Evolutionary conservation across 53 echinoderm and acorn worm species (phyloP), one percentile per base, ranked within the genome.

Genomic region (Crossaster papposus): DNA sequence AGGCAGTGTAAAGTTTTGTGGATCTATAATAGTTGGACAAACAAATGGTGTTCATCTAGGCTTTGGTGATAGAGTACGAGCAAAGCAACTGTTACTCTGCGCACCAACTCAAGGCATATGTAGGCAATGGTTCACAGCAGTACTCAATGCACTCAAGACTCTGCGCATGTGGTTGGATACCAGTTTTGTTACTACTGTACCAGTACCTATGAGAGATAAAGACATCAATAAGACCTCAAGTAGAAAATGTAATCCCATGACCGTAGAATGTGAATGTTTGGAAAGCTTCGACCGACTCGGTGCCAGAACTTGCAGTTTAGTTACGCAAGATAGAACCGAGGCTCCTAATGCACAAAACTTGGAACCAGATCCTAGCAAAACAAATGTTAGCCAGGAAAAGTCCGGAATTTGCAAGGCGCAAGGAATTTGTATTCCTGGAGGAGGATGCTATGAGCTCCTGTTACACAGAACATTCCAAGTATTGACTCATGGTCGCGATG

Each of bases 41-140:
- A 44, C 55, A 20, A 54, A 37, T 23, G 84, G 81, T 75, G 74
- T 83, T 34, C 85, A 90, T 22, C 30, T 94, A 20, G 86, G 86
- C 14, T 23, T 92, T 14, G 24, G 36, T 4, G 37, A 58, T 58
- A 65, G 33, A 17, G 33, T 77, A 74, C 36, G 36, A 2, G 53
- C 36, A 30, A 83, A 77, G 63, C 94, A 94, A 23, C 82, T 94
- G 31, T 14, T 94, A 65, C 54, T 94, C 11, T 94, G 94, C 75
- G 89, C 90, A 23, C 94, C 94, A 77, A 92, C 88, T 22, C 85
- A 94, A 80, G 92, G 92, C 20, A 81, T 94, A 64, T 94, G 94
- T 34, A 79, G 90, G 51, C 90, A 89, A 77, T 82, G 89, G 79
- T 89, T 84, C 81, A 80, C 72, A 9, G 90, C 92, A 20, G 86